Base-by-base conservation (phyloP, 2,113 vertebrate species). In the Lota lota region DNA sequence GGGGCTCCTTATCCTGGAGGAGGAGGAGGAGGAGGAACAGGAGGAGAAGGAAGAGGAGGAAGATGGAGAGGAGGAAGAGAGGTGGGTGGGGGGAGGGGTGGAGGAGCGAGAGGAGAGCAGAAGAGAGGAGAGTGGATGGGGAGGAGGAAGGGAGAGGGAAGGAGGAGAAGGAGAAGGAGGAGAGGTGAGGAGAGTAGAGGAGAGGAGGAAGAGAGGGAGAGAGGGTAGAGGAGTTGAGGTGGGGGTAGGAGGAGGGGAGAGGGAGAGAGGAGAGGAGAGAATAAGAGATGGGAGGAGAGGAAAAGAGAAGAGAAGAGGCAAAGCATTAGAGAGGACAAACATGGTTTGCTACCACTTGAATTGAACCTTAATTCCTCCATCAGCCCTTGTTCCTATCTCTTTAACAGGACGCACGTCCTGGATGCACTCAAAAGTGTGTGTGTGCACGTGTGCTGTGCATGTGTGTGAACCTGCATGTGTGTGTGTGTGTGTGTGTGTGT, bases 1-100 rank as follows among this genome's bases (percentile, higher is more conserved):
- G 89, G 53, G 97, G 97, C 81, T 99, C 97, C 88, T 99, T 99
- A 81, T 99, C 97, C 97, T 98, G 36, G 61, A 53, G 66, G 61
- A 63, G n/a, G 59, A 56, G 5, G 53, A 47, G 40, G 40, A 47
- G 40, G 21, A 51, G 50, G 19, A n/a, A 24, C 4, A 18, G n/a
- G 21, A 1, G 17, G 16, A 40, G 68, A 16, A 21, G 66, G 16
- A 67, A 1, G 24, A 56, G 18, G 36, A 22, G 5, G 21, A 3
- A 57, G n/a, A 47, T 1, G 8, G 8, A n/a, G 40, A 20, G 21
- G 56, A 10, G 2, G 20, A 15, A 3, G 18, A 33, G 12, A 7
- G 15, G 4, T 19, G 73, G 22, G 1, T 54, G 10, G 40, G 12
- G 10, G 19, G 6, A n/a, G 62, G 59, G 24, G 2, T 18, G 40